These are phyloP conservation scores for Ophion ventricosus DNA, from an alignment of 2,888 invertebrate genomes.

Conservation along the genomic window DNA sequence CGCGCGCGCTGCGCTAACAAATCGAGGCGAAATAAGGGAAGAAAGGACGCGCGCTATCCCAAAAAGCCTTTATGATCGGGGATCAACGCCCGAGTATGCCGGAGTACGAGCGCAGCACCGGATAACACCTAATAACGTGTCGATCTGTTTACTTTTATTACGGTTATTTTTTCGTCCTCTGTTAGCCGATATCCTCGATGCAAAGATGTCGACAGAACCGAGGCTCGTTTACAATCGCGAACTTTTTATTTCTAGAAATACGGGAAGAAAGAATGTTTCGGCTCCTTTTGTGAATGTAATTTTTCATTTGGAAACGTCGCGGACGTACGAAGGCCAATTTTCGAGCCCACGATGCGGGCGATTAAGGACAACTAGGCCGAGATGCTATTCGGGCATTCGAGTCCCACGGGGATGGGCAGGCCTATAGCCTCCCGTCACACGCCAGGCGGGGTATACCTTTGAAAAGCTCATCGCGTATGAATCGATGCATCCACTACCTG, in stretches of 20 bases:
- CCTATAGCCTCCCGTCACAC: neutral
- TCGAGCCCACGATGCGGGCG: neutral
- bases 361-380: neutral
- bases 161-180: neutral
- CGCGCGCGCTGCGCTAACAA: neutral
- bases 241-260: neutral
- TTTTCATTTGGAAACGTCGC: neutral
- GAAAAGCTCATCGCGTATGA: neutral
- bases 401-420: neutral
- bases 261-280: neutral
- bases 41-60: neutral
- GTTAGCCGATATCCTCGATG: too few species aligned
- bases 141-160: neutral
- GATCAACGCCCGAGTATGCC: neutral
- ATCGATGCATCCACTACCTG: neutral
- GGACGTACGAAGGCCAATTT: neutral
- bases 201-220: too few species aligned
- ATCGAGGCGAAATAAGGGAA: neutral
- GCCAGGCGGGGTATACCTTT: neutral
- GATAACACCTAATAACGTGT: neutral
- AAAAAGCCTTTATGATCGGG: neutral
- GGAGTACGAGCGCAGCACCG: neutral
- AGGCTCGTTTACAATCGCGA: neutral
- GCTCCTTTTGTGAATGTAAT: neutral
- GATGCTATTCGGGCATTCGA: neutral